Evolutionary conservation across 2,113 vertebrate genomes (phyloP).

Genomic region (Triplophysa siluroides): DNA sequence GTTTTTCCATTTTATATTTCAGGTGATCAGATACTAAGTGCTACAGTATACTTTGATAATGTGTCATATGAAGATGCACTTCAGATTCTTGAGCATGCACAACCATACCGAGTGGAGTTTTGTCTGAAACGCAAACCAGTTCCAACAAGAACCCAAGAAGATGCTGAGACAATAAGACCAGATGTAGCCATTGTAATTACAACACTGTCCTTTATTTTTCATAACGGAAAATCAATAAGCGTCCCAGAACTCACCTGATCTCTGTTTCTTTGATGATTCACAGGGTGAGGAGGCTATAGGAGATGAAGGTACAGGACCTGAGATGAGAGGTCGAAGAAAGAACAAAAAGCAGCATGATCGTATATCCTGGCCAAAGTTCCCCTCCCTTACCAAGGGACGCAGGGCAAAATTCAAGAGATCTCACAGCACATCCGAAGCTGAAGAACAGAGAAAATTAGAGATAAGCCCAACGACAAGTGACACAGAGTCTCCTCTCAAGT

Average conservation of each 20-base stretch:
- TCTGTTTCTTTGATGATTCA: conserved; percentile 48
- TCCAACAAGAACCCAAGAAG: conserved; percentile 62
- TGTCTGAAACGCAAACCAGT: conserved; percentile 82
- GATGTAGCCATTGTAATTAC: conserved; percentile 67
- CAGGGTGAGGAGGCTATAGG: conserved; percentile 69
- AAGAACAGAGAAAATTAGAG: conserved; percentile 77
- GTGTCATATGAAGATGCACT: conserved; percentile 93
- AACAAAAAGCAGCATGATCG: conserved; percentile 71
- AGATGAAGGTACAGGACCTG: conserved; percentile 60
- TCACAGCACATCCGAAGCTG: conserved; percentile 79
- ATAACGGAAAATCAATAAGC: background rate
- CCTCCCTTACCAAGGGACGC: conserved; percentile 73
- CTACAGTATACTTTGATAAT: conserved; percentile 93
- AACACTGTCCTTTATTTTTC: conserved; percentile 21
- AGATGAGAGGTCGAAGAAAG: conserved; percentile 70
- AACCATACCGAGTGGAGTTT: conserved; percentile 90
- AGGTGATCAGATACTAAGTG: conserved; percentile 95
- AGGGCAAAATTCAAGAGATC: conserved; percentile 74
- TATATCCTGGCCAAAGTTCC: conserved; percentile 80
- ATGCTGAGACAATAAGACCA: conserved; percentile 57
- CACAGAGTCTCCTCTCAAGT: conserved; percentile 76
- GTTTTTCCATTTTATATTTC: conserved; percentile 54
- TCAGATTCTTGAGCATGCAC: conserved; percentile 92
- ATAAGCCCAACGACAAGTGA: conserved; percentile 78
- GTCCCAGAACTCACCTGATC: conserved; percentile 25